Evolutionary conservation across 2,113 vertebrate genomes (phyloP).

Genomic region (Ahaetulla prasina): DNA sequence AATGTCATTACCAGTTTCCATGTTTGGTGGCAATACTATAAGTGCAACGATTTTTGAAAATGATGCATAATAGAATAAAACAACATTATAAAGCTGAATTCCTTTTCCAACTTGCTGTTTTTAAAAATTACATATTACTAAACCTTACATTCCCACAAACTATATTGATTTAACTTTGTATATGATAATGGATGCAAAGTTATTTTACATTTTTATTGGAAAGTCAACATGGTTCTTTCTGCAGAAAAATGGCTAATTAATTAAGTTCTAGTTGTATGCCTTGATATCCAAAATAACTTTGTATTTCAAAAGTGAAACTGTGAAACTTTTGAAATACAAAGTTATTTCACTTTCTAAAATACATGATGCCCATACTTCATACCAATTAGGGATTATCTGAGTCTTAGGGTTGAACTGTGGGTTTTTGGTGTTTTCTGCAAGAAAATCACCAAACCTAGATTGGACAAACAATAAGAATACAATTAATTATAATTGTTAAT

Average conservation of each 20-base stretch:
- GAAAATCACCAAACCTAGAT: not conserved
- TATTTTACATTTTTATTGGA: not conserved
- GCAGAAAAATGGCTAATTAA: not conserved
- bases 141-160: not conserved
- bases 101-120: not conserved
- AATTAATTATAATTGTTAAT: not conserved
- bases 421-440: not conserved
- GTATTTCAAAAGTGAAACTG: not conserved
- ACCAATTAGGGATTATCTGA: not conserved
- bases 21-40: not conserved
- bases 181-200: not conserved
- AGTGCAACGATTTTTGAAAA: not conserved
- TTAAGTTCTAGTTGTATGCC: not conserved
- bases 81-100: not conserved
- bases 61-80: not conserved
- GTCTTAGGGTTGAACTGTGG: not conserved
- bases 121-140: not conserved
- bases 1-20: not conserved
- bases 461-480: not conserved
- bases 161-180: not conserved
- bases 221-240: not conserved
- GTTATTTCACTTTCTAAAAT: too few species aligned
- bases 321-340: not conserved
- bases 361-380: too few species aligned
- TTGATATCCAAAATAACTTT: not conserved